Evolutionary conservation across 2,888 invertebrate genomes (phyloP).

Genomic region (Cryptocephalus primarius): DNA sequence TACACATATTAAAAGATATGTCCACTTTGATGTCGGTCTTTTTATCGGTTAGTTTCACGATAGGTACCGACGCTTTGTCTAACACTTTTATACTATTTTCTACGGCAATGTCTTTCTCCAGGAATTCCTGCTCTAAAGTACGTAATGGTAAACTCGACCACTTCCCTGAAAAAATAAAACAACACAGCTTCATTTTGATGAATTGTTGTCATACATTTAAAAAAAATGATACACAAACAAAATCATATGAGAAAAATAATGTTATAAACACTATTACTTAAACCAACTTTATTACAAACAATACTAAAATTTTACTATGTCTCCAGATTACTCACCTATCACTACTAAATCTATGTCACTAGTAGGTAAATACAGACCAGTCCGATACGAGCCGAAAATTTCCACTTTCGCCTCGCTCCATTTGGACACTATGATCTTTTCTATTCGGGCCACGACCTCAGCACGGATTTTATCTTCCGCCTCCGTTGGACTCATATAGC

Average conservation of each 20-base stretch:
- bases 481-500: constrained; percentile 86
- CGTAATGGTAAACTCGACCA: constrained; percentile 87
- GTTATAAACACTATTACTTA: neutral
- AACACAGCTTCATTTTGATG: neutral
- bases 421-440: constrained; percentile 72
- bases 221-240: neutral
- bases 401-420: constrained; percentile 94
- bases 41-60: constrained; percentile 82
- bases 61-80: constrained; percentile 97
- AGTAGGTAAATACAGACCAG: constrained; percentile 94
- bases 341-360: constrained; percentile 64
- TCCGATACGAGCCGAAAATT: constrained; percentile 96
- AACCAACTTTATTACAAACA: neutral
- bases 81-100: constrained; percentile 87
- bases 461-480: constrained; percentile 84
- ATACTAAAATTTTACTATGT: neutral
- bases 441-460: constrained; percentile 82
- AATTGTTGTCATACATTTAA: neutral
- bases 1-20: constrained; percentile 98
- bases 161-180: constrained; percentile 46
- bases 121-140: constrained; percentile 82
- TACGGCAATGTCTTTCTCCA: constrained; percentile 82
- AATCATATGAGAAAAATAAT: neutral
- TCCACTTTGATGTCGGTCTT: constrained; percentile 86
- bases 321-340: constrained; percentile 38